phyloP scores from a whole-genome alignment of 53 echinoderm and acorn worm genomes.

The Arbacia lixula region DNA sequence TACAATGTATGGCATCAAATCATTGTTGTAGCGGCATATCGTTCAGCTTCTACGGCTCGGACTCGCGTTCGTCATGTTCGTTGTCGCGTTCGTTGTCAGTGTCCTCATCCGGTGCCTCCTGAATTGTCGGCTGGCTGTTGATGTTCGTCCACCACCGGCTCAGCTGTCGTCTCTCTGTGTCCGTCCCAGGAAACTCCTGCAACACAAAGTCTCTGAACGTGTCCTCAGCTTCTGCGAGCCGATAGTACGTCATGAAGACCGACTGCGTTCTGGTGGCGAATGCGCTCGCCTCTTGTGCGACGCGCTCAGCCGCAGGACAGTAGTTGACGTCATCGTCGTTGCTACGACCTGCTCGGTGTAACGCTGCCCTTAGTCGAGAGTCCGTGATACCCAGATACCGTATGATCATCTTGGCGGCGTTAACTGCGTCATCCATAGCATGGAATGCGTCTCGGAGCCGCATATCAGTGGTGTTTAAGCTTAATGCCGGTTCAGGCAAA shows the following conservation, averaged over 20 bases:
- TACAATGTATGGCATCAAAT: no score
- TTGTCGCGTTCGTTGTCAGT: no score
- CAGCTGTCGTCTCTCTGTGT: conserved; percentile 14
- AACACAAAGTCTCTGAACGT: conserved; percentile 39
- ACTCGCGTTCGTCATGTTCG: no score
- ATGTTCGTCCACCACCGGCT: conserved; percentile 22
- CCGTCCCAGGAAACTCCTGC: conserved; percentile 6
- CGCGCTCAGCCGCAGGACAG: conserved; percentile 38
- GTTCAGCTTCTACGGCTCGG: no score
- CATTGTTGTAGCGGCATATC: no score
- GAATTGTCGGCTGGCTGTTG: conserved; percentile 14
- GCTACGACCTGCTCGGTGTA: conserved; percentile 16
- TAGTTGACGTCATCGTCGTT: background rate
- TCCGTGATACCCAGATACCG: conserved; percentile 46
- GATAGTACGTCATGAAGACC: conserved; percentile 50
- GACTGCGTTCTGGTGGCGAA: conserved; percentile 46
- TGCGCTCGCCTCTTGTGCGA: conserved; percentile 37
- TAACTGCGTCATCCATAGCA: conserved; percentile 42
- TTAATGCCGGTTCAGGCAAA: no score
- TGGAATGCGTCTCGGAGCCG: conserved; percentile 23
- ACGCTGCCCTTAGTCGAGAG: conserved; percentile 17
- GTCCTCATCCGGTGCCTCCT: no score
- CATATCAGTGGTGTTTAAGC: no score
- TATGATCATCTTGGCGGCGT: conserved; percentile 45
- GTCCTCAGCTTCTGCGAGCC: conserved; percentile 38